Evolutionary conservation across 2,113 vertebrate genomes (phyloP), one percentile per base, ranked within the genome.

Genomic region (Procapra przewalskii): DNA sequence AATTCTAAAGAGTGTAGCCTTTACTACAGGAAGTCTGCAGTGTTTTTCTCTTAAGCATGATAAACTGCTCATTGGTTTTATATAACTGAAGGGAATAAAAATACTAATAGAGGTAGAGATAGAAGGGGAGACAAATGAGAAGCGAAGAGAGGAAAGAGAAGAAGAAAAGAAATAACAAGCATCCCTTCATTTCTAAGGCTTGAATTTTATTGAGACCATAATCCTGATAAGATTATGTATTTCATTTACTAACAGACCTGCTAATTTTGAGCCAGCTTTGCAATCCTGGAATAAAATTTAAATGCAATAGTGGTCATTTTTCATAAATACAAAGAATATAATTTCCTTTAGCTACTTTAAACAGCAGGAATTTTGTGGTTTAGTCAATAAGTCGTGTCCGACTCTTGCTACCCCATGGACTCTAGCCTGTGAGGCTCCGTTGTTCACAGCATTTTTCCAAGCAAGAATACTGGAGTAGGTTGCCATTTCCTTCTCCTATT

Each of bases 21-120:
- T 93, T 67, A 29, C 4, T 40, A 13, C 1, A 29, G 14, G 21
- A 14, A 88, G 6, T 87, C 48, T 52, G 4, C 0, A 36, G n/a
- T 77, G 29, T 31, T 93, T 97, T 96, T 67, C 64, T 92, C 50
- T 94, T 50, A 54, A 29, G 6, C n/a, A 50, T 75, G 50, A 67
- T 59, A 3, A 3, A 60, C 16, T 91, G 23, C 57, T 80, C 23
- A 5, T 64, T 64, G 75, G 11, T 55, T 91, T 64, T 67, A 21
- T 54, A 3, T 85, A 59, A 52, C 29, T 62, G 33, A 82, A 50
- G 21, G 40, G 5, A 27, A 54, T 82, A 33, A 80, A 75, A 27
- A 90, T 40, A 59, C 11, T 75, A 62, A 33, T 36, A 92, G 8
- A 67, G 10, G 1, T 5, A 80, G 36, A 86, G 23, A 48, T 14